Conservation (phyloP, 2,888 invertebrate genomes). For the Epistrophe grossulariae region DNA sequence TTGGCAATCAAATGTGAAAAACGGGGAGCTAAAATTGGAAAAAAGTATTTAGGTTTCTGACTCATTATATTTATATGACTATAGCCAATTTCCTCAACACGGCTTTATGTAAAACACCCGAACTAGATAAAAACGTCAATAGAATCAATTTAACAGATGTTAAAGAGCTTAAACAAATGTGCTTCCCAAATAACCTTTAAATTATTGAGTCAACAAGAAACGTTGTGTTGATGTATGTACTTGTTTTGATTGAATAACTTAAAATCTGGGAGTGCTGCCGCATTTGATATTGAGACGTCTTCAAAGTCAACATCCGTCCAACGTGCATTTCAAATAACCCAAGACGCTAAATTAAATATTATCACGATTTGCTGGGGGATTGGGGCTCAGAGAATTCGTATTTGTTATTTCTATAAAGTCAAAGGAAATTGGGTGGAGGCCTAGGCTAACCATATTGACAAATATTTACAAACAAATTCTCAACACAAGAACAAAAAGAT, state of each 20-base stretch:
- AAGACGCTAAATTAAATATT: neutral
- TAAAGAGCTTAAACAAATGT: too few species aligned
- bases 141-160: neutral
- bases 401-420: neutral
- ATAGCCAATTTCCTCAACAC: neutral
- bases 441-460: neutral
- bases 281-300: constrained; percentile 3
- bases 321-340: neutral
- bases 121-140: constrained; percentile 1
- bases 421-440: neutral
- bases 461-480: neutral
- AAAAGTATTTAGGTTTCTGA: neutral
- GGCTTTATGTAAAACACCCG: neutral
- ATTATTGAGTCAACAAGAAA: neutral
- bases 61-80: neutral
- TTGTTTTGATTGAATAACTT: constrained; percentile 1
- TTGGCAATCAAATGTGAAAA: neutral
- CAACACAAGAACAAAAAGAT: neutral
- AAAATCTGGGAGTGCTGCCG: constrained; percentile 17
- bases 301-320: constrained; percentile 20
- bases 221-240: neutral
- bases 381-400: neutral
- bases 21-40: neutral
- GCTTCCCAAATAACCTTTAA: constrained; percentile 14
- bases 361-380: neutral